Evolutionary conservation across 2,888 invertebrate genomes (phyloP).

Genomic region (Latrodectus elegans): DNA sequence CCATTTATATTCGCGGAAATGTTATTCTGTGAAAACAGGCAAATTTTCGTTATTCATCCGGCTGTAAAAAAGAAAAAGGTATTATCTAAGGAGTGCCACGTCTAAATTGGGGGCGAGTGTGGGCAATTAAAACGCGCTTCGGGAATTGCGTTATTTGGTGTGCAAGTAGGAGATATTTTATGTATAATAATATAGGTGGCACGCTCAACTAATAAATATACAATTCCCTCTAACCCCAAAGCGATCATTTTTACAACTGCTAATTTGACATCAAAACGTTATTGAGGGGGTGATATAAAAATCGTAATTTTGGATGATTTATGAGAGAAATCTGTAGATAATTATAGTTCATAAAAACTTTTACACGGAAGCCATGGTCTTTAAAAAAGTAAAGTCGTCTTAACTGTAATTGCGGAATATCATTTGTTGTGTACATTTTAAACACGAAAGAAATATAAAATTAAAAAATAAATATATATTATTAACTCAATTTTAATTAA

Average conservation of each 20-base stretch:
- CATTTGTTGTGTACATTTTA: too few species aligned
- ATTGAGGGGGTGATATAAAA: slow-evolving; percentile 20
- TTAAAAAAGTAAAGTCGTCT: too few species aligned
- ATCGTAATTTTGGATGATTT: background rate
- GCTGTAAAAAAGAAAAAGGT: background rate
- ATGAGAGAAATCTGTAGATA: too few species aligned
- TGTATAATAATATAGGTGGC: slow-evolving; percentile 24
- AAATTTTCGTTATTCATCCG: background rate
- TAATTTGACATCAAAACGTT: slow-evolving; percentile 35
- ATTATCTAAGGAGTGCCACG: slow-evolving; percentile 1
- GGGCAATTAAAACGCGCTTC: slow-evolving; percentile 26
- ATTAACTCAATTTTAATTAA: too few species aligned
- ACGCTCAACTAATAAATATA: slow-evolving; percentile 56
- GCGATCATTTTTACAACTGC: slow-evolving; percentile 31
- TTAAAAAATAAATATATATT: too few species aligned
- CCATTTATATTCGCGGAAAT: background rate
- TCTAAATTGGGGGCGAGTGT: slow-evolving; percentile 13
- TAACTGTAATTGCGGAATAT: too few species aligned
- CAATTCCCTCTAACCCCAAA: slow-evolving; percentile 37
- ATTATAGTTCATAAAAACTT: too few species aligned
- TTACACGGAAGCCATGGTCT: too few species aligned
- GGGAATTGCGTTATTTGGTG: slow-evolving; percentile 3
- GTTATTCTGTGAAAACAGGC: background rate
- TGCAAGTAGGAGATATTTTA: slow-evolving; percentile 12
- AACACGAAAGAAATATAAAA: too few species aligned